Conservation (phyloP, 2,797 vertebrate species). For the Pseudochaenichthys georgianus region DNA sequence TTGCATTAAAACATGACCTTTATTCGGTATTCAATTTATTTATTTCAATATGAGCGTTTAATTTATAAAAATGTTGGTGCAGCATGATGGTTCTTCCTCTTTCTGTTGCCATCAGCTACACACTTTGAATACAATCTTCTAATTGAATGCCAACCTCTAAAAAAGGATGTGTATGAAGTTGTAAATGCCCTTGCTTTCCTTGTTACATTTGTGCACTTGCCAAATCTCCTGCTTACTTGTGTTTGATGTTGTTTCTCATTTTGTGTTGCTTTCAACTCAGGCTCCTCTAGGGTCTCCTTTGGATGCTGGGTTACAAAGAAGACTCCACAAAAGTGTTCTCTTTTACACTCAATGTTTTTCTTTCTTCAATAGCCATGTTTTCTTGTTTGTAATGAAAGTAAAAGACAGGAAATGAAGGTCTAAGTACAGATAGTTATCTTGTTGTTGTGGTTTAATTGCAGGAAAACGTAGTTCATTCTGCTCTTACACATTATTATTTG, state of each 20-base stretch:
- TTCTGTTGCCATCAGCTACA: slow-evolving; percentile 32
- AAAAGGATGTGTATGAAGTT: slow-evolving; percentile 44
- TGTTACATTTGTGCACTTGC: slow-evolving; percentile 55
- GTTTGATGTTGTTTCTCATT: slow-evolving; percentile 69
- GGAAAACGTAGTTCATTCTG: slow-evolving; percentile 1
- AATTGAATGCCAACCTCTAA: slow-evolving; percentile 44
- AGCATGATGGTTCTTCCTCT: slow-evolving; percentile 12
- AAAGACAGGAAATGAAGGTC: slow-evolving; percentile 25
- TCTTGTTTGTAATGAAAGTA: slow-evolving; percentile 15
- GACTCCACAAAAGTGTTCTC: slow-evolving; percentile 38
- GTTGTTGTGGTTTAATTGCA: slow-evolving; percentile 18
- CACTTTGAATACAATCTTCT: slow-evolving; percentile 23
- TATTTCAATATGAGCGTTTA: neutral
- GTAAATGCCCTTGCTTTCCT: slow-evolving; percentile 48
- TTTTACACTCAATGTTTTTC: slow-evolving; percentile 13
- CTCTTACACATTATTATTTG: slow-evolving; percentile 14
- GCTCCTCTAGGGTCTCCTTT: slow-evolving; percentile 63
- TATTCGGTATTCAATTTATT: neutral
- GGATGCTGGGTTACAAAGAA: slow-evolving; percentile 53
- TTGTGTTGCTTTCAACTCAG: slow-evolving; percentile 59
- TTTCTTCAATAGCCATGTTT: slow-evolving; percentile 27
- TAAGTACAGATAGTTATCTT: slow-evolving; percentile 5
- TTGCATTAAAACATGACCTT: neutral
- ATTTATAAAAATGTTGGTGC: neutral
- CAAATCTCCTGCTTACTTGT: slow-evolving; percentile 40